Base-by-base conservation (phyloP, 2,888 invertebrate species). In the Dasypolia templi region DNA sequence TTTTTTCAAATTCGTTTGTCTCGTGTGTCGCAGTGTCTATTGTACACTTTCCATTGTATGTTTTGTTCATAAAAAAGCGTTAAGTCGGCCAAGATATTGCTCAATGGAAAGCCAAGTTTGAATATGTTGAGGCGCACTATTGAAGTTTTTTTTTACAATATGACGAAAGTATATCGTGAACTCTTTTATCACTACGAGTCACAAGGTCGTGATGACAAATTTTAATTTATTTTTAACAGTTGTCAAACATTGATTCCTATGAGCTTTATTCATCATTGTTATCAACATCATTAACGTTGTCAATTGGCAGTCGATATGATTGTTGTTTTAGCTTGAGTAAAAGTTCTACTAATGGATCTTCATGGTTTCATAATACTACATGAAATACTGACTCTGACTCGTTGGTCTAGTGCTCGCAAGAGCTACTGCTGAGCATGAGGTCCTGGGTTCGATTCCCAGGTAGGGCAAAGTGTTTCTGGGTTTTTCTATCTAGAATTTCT, bases 81-180 rank as follows among this genome's bases (percentile, higher is more conserved):
- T 91, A 94, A 94, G 91, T 93, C 90, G 92, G 91, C 84, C 92
- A 88, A 77, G 56, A 44, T 74, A 77, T 95, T 94, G 91, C 90
- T 92, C 89, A 93, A 94, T 88, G 87, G 87, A 89, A 89, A 92
- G 89, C 92, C 92, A 93, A 93, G 92, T 91, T 92, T 90, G 89
- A 89, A 87, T 90, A 88, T 89, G 89, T 86, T 75, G 68, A 77
- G 80, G 76, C 71, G 56, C 64, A 72, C 79, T 74, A 82, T 75
- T 70, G 51, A 79, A 46, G 67, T 83, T 86, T 89, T 39, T 35
- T 88, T 87, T 83, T 81, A 77, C 81, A 64, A 46, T 68, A 73
- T 90, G 89, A 88, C 84, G 92, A 91, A 92, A 91, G 89, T 90
- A 89, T 91, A 89, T 89, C 77, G 83, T 72, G 49, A 59, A 71